Evolutionary conservation across 2,797 vertebrate species (phyloP).

Genomic region (Prionace glauca): DNA sequence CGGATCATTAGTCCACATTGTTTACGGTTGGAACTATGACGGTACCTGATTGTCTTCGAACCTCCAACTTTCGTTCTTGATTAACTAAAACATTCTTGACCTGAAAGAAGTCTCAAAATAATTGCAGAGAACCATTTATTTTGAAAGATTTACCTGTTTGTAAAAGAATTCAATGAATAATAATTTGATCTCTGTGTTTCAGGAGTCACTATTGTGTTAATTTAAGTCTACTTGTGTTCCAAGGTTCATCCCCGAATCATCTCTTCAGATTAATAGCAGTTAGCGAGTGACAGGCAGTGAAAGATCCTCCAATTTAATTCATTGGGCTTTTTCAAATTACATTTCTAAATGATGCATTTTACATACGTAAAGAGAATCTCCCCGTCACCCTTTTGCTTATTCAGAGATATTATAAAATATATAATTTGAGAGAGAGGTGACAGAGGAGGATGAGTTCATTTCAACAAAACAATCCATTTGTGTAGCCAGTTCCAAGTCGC

Average conservation of each 20-base stretch:
- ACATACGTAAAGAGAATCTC: not conserved
- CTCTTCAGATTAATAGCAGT: not conserved
- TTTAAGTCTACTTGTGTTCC: not conserved
- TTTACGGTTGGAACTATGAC: too few relatives aligned
- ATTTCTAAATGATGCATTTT: not conserved
- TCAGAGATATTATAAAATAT: not conserved
- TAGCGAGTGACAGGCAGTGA: not conserved
- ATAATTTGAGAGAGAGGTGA: not conserved
- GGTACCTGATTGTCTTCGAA: too few relatives aligned
- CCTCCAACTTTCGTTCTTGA: too few relatives aligned
- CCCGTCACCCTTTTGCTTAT: not conserved
- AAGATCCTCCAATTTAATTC: not conserved
- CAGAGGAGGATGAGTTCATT: not conserved
- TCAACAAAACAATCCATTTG: not conserved
- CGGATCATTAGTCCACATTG: too few relatives aligned
- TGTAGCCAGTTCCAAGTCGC: not conserved
- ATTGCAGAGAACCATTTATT: not conserved
- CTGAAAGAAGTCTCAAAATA: not conserved
- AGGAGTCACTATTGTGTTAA: not conserved
- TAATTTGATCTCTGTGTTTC: not conserved
- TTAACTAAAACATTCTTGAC: not conserved
- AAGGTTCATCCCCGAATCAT: not conserved
- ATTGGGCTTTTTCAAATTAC: not conserved
- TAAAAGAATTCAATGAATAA: not conserved
- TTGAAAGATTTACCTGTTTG: not conserved